Percentiles rank a stretch among this genome's conserved stretches.
These are phyloP conservation scores for Nemotelus nigrinus DNA, from an alignment of 2,888 invertebrate species.

Conservation along the genomic window DNA sequence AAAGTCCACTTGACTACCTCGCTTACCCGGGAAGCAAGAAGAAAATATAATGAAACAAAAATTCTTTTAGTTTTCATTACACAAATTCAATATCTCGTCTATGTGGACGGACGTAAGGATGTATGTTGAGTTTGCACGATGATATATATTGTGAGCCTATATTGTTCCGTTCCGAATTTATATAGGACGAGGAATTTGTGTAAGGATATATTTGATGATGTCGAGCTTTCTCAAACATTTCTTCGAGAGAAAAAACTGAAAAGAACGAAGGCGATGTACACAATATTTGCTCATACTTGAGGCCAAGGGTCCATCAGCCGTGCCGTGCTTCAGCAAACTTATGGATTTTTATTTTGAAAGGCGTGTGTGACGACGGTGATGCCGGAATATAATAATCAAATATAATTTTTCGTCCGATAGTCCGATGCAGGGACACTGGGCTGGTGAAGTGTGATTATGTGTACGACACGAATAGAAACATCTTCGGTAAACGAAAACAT, in stretches of 20 bases:
- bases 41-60: slow-evolving; percentile 51
- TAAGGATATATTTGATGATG: slow-evolving; percentile 37
- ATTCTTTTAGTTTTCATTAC: slow-evolving; percentile 51
- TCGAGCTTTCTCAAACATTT: slow-evolving; percentile 8
- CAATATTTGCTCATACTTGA: slow-evolving; percentile 4
- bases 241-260: not conserved
- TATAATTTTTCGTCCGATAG: slow-evolving; percentile 28
- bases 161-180: slow-evolving; percentile 22
- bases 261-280: not conserved
- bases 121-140: slow-evolving; percentile 21
- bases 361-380: slow-evolving; percentile 22
- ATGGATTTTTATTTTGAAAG: slow-evolving; percentile 32
- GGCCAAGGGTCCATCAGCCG: not conserved
- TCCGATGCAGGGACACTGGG: not conserved
- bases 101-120: slow-evolving; percentile 19
- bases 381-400: slow-evolving; percentile 27
- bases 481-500: not conserved
- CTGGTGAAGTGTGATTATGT: slow-evolving; percentile 1
- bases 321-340: slow-evolving; percentile 14
- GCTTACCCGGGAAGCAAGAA: slow-evolving; percentile 11
- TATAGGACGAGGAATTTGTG: slow-evolving; percentile 36
- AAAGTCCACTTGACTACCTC: slow-evolving; percentile 14
- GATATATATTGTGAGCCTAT: slow-evolving; percentile 32
- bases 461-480: not conserved
- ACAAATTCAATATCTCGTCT: slow-evolving; percentile 50